Percentiles rank a stretch among this genome's conserved stretches.
Evolutionary conservation across 2,113 vertebrate genomes (phyloP).

Genomic region (Bungarus multicinctus): DNA sequence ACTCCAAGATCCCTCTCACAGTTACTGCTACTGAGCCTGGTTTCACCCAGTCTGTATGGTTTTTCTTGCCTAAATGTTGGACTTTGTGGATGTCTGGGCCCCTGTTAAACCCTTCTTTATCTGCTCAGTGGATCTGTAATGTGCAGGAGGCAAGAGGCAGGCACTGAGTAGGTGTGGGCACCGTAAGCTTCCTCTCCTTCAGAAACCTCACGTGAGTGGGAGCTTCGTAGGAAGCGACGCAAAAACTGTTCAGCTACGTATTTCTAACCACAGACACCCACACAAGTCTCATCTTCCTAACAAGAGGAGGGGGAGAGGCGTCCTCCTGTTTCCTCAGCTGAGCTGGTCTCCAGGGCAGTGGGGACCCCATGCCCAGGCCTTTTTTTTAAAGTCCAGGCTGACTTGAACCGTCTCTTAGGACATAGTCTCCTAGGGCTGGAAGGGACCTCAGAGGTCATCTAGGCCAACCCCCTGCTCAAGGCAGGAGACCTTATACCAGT

Average conservation of each 20-base stretch:
- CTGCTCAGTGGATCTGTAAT: neutral
- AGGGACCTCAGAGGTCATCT: too few relatives aligned
- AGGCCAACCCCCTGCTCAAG: too few relatives aligned
- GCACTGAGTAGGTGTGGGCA: neutral
- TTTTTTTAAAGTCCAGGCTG: neutral
- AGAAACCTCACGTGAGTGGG: slow-evolving; percentile 19
- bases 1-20: too few relatives aligned
- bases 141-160: neutral
- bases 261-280: slow-evolving; percentile 59
- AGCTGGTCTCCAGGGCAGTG: neutral
- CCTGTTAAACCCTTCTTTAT: neutral
- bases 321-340: neutral
- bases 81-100: too few relatives aligned
- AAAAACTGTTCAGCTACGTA: slow-evolving; percentile 32
- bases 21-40: too few relatives aligned
- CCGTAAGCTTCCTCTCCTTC: neutral
- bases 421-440: too few relatives aligned
- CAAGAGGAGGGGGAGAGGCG: neutral
- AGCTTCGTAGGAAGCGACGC: neutral
- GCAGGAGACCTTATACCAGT: too few relatives aligned
- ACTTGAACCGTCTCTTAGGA: neutral
- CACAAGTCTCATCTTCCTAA: slow-evolving; percentile 41
- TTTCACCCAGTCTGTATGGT: too few relatives aligned
- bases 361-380: neutral
- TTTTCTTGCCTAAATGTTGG: too few relatives aligned